phyloP scores from a whole-genome alignment of 2,113 vertebrate species.

The Pterocles burchelli region DNA sequence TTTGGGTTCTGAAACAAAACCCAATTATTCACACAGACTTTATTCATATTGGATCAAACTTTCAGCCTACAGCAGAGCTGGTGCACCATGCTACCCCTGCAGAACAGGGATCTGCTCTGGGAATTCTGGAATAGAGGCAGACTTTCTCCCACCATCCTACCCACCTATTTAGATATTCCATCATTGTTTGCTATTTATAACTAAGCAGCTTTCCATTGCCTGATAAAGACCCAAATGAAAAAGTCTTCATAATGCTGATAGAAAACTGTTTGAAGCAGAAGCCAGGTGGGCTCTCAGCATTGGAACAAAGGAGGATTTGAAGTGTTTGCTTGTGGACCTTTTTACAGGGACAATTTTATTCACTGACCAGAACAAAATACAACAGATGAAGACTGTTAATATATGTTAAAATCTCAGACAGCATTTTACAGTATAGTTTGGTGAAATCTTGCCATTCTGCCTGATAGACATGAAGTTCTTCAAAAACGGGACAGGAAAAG shows the following conservation, averaged over 20 bases:
- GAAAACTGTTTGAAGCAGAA: background rate
- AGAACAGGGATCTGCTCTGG: background rate
- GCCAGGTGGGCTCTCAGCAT: background rate
- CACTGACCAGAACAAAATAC: background rate
- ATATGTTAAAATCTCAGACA: background rate
- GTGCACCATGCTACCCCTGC: background rate
- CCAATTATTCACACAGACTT: background rate
- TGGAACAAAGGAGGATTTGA: background rate
- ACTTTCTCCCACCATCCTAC: background rate
- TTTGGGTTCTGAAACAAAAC: background rate
- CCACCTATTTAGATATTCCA: background rate
- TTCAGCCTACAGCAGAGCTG: background rate
- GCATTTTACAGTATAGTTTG: background rate
- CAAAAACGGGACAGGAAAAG: conserved; percentile 27
- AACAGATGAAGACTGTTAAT: background rate
- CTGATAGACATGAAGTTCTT: background rate
- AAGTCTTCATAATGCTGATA: background rate
- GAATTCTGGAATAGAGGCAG: background rate
- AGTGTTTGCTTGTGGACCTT: background rate
- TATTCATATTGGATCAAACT: background rate
- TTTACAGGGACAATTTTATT: background rate
- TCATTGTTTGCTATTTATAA: background rate
- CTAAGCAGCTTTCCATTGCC: background rate
- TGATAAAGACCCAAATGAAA: background rate
- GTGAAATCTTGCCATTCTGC: background rate